phyloP scores from a whole-genome alignment of 2,797 vertebrate species.

The Galago senegalensis region DNA sequence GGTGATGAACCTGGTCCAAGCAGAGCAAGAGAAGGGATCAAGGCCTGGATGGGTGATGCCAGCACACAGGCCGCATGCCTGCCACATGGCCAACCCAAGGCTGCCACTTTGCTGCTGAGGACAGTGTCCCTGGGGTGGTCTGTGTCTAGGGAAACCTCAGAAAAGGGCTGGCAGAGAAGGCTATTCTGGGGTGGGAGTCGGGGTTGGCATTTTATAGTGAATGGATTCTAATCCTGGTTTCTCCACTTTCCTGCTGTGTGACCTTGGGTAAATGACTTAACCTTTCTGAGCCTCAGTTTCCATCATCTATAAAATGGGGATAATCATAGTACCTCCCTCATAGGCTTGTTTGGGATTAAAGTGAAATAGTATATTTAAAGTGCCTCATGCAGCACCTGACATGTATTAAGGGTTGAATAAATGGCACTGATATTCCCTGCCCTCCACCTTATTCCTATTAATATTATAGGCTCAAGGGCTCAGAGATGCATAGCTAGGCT shows the following conservation, averaged over 20 bases:
- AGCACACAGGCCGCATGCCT: fast-evolving
- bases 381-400: not conserved
- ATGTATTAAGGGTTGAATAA: not conserved
- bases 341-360: not conserved
- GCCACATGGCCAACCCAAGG: fast-evolving
- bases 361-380: not conserved
- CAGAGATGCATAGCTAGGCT: not conserved
- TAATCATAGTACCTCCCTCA: no score
- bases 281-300: not conserved
- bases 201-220: not conserved
- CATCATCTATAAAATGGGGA: not conserved
- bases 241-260: not conserved
- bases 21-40: not conserved
- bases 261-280: not conserved
- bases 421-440: not conserved
- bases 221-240: not conserved
- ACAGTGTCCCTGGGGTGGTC: not conserved
- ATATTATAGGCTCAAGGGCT: not conserved
- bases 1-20: not conserved
- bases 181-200: not conserved
- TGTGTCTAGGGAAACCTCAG: not conserved
- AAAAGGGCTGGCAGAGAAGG: not conserved
- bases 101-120: not conserved
- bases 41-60: not conserved
- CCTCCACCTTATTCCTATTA: not conserved